Evolutionary conservation across 2,797 vertebrate species (phyloP).

Genomic region (Chloroceryle inda): DNA sequence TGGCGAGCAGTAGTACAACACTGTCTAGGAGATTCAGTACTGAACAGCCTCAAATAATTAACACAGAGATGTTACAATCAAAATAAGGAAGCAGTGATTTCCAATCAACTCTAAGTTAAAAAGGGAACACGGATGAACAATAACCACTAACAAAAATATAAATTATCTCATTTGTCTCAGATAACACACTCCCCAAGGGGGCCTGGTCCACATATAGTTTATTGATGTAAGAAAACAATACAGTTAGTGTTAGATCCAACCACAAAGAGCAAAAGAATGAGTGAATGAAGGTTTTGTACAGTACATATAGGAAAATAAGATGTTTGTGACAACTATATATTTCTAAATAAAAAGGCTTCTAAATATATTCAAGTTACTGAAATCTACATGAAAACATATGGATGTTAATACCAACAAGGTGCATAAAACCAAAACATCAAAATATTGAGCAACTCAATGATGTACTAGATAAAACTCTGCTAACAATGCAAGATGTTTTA

Average conservation of each 20-base stretch:
- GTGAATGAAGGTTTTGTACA: conserved; percentile 84
- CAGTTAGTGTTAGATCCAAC: conserved; percentile 91
- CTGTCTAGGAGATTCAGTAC: conserved; percentile 53
- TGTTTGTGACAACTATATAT: conserved; percentile 81
- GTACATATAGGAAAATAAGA: conserved; percentile 84
- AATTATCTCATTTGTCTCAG: conserved; percentile 68
- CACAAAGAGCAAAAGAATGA: conserved; percentile 84
- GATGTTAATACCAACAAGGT: conserved; percentile 91
- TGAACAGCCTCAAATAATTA: conserved; percentile 52
- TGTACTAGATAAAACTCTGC: conserved; percentile 81
- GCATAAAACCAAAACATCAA: conserved; percentile 87
- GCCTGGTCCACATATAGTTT: conserved; percentile 90
- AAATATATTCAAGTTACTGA: conserved; percentile 82
- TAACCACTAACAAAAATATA: conserved; percentile 75
- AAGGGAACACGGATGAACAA: conserved; percentile 66
- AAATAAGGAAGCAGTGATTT: conserved; percentile 56
- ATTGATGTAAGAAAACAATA: conserved; percentile 91
- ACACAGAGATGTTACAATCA: conserved; percentile 23
- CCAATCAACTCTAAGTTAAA: conserved; percentile 52
- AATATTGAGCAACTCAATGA: conserved; percentile 85
- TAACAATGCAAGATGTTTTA: conserved; percentile 84
- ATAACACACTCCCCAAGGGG: conserved; percentile 77
- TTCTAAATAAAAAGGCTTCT: conserved; percentile 83
- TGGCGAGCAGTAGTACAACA: conserved; percentile 61
- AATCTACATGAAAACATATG: conserved; percentile 87